Evolutionary conservation across 2,113 vertebrate genomes (phyloP).

Genomic region (Pristiophorus japonicus): DNA sequence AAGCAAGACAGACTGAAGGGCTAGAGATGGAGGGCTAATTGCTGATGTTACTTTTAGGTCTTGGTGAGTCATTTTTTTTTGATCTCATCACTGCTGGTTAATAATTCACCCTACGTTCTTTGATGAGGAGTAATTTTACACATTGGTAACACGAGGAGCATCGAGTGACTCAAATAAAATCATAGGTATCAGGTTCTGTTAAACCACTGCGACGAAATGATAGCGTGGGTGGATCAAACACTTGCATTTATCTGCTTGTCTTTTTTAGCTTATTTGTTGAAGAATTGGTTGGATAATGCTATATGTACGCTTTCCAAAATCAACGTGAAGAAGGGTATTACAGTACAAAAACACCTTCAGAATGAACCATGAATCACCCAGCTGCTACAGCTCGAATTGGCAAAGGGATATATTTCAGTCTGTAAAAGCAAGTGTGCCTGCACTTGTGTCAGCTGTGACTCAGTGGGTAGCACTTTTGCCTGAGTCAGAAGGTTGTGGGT

Average conservation of each 20-base stretch:
- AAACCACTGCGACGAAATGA: not conserved
- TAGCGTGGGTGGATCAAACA: not conserved
- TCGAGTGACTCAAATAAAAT: not conserved
- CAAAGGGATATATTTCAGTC: not conserved
- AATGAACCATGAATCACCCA: not conserved
- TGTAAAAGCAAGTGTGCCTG: not conserved
- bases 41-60: not conserved
- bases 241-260: not conserved
- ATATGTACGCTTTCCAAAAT: not conserved
- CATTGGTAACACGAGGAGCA: too few relatives aligned
- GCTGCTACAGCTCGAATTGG: not conserved
- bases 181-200: not conserved
- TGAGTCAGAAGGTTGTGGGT: too few relatives aligned
- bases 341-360: not conserved
- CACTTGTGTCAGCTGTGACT: too few relatives aligned
- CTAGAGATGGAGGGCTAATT: not conserved
- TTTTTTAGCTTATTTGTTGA: not conserved
- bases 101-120: not conserved
- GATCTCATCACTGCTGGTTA: not conserved
- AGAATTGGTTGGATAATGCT: not conserved
- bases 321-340: not conserved
- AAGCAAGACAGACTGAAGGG: not conserved
- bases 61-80: not conserved
- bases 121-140: not conserved
- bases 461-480: too few relatives aligned